Percentiles rank a stretch among this genome's conserved stretches.
Conservation (phyloP, 2,113 vertebrate species). For the Struthidea cinerea region DNA sequence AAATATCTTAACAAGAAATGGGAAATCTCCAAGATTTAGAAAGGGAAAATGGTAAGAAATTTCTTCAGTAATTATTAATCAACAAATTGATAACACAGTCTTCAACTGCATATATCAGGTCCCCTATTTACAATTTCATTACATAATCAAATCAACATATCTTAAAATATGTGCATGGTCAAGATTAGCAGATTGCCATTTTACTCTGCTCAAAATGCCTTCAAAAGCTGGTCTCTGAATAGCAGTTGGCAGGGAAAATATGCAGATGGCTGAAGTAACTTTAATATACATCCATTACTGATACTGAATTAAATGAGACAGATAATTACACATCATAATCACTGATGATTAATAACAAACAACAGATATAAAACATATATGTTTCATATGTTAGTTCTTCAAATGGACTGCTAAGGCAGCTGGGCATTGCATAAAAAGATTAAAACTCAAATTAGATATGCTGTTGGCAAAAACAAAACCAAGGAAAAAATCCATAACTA, state of each 20-base stretch:
- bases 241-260: constrained; percentile 22
- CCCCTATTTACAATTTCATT: background rate
- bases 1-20: background rate
- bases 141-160: background rate
- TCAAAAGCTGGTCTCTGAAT: background rate
- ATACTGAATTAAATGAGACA: background rate
- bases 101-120: background rate
- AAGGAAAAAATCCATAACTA: background rate
- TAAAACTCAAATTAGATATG: background rate
- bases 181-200: constrained; percentile 25
- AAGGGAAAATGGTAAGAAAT: background rate
- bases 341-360: background rate
- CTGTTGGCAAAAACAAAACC: background rate
- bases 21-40: background rate
- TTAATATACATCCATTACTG: background rate
- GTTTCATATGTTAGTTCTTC: background rate
- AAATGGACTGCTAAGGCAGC: background rate
- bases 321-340: background rate
- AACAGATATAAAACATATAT: background rate
- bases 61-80: background rate
- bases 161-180: constrained; percentile 6
- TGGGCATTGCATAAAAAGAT: background rate
- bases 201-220: background rate
- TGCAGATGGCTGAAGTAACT: constrained; percentile 24
- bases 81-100: background rate